Conservation (phyloP, 1,140 invertebrate genomes). For the Drosophila ohnishii region DNA sequence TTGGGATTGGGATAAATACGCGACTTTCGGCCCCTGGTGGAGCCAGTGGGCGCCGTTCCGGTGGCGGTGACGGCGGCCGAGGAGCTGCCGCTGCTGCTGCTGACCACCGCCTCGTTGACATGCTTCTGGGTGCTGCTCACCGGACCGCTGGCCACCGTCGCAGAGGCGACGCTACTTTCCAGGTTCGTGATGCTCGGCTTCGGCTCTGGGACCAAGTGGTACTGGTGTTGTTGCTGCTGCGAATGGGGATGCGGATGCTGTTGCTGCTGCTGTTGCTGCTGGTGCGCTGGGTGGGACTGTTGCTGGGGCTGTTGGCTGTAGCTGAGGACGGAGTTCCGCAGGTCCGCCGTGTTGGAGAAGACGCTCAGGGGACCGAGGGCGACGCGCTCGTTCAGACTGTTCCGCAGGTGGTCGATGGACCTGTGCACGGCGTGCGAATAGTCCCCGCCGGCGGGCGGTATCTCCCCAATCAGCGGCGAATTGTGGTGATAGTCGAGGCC, state of each 20-base stretch:
- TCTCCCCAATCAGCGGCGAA: slow-evolving; percentile 86
- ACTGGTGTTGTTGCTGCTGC: slow-evolving; percentile 63
- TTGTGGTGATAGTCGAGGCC: slow-evolving; percentile 86
- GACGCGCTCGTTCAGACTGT: slow-evolving; percentile 85
- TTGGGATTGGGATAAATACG: slow-evolving; percentile 80
- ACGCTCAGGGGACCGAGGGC: slow-evolving; percentile 83
- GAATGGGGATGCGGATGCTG: slow-evolving; percentile 59
- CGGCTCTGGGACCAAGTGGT: slow-evolving; percentile 50
- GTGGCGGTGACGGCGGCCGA: slow-evolving; percentile 1
- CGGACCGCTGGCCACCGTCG: slow-evolving; percentile 25
- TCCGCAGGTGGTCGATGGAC: slow-evolving; percentile 87
- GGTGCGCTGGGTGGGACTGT: slow-evolving; percentile 58
- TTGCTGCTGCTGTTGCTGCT: slow-evolving; percentile 58
- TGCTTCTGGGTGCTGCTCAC: slow-evolving; percentile 52
- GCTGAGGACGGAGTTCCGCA: slow-evolving; percentile 73
- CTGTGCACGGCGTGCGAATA: slow-evolving; percentile 87
- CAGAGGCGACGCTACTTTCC: slow-evolving; percentile 38
- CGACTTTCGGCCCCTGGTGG: slow-evolving; percentile 74
- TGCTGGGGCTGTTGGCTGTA: slow-evolving; percentile 74
- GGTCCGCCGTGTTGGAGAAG: slow-evolving; percentile 76
- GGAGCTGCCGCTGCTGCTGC: slow-evolving; percentile 59
- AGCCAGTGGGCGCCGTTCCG: slow-evolving; percentile 61
- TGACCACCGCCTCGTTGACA: slow-evolving; percentile 67
- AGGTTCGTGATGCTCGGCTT: slow-evolving; percentile 51
- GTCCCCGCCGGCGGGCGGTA: slow-evolving; percentile 84